phyloP scores from a whole-genome alignment of 2,888 invertebrate genomes.

The Lepidochrysops patricia region DNA sequence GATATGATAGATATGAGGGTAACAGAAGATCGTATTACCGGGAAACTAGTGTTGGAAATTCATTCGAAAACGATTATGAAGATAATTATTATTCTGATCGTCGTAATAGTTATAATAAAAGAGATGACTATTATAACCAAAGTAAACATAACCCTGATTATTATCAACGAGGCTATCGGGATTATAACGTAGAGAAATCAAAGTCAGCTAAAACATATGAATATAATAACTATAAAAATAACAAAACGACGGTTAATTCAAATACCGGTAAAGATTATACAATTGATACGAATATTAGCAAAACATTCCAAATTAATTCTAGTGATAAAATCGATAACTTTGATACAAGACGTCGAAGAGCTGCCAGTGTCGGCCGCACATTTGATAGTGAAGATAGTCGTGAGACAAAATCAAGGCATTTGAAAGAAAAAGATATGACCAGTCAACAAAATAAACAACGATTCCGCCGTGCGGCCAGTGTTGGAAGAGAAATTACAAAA shows the following conservation, averaged over 20 bases:
- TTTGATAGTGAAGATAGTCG: conserved; percentile 24
- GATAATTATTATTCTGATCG: conserved; percentile 28
- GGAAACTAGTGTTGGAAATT: conserved; percentile 29
- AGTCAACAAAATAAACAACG: conserved; percentile 25
- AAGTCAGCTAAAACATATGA: background rate
- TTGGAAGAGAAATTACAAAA: conserved; percentile 40
- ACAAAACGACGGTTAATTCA: conserved; percentile 37
- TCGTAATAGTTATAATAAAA: conserved; percentile 19
- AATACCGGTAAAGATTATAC: conserved; percentile 43
- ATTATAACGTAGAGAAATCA: background rate
- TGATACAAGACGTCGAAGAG: conserved; percentile 46
- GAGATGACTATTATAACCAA: conserved; percentile 23
- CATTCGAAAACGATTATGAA: conserved; percentile 28
- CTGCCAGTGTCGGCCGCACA: conserved; percentile 54
- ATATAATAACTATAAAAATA: conserved; percentile 28
- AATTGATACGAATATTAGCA: conserved; percentile 55
- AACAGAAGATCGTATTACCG: conserved; percentile 27
- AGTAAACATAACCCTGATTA: conserved; percentile 18
- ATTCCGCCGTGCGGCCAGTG: conserved; percentile 49
- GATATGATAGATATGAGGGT: conserved; percentile 34
- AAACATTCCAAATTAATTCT: conserved; percentile 46
- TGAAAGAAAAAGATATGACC: background rate
- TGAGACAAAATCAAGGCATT: conserved; percentile 15
- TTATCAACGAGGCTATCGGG: conserved; percentile 24
- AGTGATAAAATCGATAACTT: conserved; percentile 27